A percentile compares a stretch with the other conserved stretches of the same genome.
Evolutionary conservation across 1,140 invertebrate genomes (phyloP).

Genomic region (Drosophila melanica): DNA sequence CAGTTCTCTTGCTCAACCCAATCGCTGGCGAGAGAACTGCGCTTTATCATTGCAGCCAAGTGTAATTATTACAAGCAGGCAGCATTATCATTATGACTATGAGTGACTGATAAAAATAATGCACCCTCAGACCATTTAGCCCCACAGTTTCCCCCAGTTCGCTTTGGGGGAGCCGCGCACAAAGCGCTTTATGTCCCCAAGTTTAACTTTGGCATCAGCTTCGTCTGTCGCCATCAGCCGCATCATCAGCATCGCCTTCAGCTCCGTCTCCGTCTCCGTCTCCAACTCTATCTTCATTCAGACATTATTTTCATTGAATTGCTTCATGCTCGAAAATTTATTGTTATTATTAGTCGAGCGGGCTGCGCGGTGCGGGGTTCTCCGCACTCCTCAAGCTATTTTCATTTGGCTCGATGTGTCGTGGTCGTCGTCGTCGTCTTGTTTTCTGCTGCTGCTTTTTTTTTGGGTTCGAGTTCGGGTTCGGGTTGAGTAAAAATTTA

Average conservation of each 20-base stretch:
- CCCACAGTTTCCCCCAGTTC: background rate
- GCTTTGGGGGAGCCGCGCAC: constrained; percentile 31
- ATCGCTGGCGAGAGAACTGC: background rate
- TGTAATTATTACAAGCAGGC: constrained; percentile 51
- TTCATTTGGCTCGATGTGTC: constrained; percentile 38
- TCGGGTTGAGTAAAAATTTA: constrained; percentile 68
- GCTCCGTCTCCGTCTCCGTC: background rate
- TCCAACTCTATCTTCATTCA: constrained; percentile 48
- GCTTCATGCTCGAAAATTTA: constrained; percentile 74
- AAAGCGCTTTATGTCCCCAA: constrained; percentile 29
- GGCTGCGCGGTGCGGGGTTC: constrained; percentile 3
- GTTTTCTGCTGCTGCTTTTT: background rate
- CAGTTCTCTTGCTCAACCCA: background rate
- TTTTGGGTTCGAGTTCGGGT: constrained; percentile 21
- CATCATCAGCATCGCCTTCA: background rate
- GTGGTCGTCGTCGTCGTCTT: background rate
- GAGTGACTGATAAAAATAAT: constrained; percentile 56
- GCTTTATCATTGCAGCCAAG: constrained; percentile 31
- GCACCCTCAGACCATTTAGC: background rate
- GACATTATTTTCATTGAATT: constrained; percentile 66
- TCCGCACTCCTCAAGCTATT: constrained; percentile 38
- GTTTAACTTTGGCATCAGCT: constrained; percentile 36
- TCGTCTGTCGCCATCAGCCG: background rate
- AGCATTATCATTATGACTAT: constrained; percentile 51
- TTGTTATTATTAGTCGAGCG: constrained; percentile 71